phyloP scores from a whole-genome alignment of 2,888 invertebrate genomes.

The Phortica magna region DNA sequence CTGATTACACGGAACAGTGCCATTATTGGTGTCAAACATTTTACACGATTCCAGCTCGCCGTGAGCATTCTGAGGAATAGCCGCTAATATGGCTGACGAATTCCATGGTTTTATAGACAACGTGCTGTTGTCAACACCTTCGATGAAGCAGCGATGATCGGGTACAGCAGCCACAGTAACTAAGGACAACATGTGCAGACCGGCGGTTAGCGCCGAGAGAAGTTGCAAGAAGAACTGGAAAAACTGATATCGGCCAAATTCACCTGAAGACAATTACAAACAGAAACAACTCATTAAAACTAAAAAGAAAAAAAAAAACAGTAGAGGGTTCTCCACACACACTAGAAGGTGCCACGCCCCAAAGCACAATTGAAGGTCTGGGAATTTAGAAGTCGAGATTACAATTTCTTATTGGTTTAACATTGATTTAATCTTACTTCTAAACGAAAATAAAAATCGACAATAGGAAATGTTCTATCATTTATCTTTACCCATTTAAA shows the following conservation, averaged over 20 bases:
- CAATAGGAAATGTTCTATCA: no score
- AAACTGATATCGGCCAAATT: constrained; percentile 89
- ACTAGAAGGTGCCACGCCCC: no score
- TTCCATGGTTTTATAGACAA: constrained; percentile 80
- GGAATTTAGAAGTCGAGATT: no score
- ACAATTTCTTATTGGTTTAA: no score
- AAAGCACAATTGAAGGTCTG: no score
- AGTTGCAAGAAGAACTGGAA: constrained; percentile 89
- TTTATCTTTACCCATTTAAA: no score
- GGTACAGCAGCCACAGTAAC: constrained; percentile 90
- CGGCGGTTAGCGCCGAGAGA: constrained; percentile 87
- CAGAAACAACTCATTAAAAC: no score
- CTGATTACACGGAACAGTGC: constrained; percentile 78
- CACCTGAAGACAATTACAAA: constrained; percentile 80
- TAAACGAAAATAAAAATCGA: no score
- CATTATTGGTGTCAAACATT: constrained; percentile 78
- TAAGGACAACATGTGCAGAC: constrained; percentile 87
- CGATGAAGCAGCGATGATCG: constrained; percentile 81
- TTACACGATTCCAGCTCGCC: constrained; percentile 83
- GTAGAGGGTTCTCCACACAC: no score
- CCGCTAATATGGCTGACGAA: constrained; percentile 79
- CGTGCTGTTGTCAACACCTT: constrained; percentile 80
- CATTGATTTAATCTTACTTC: no score
- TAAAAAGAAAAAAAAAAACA: no score
- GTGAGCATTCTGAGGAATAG: constrained; percentile 81